Evolutionary conservation across 2,797 vertebrate genomes (phyloP).

Genomic region (Coregonus sp.): DNA sequence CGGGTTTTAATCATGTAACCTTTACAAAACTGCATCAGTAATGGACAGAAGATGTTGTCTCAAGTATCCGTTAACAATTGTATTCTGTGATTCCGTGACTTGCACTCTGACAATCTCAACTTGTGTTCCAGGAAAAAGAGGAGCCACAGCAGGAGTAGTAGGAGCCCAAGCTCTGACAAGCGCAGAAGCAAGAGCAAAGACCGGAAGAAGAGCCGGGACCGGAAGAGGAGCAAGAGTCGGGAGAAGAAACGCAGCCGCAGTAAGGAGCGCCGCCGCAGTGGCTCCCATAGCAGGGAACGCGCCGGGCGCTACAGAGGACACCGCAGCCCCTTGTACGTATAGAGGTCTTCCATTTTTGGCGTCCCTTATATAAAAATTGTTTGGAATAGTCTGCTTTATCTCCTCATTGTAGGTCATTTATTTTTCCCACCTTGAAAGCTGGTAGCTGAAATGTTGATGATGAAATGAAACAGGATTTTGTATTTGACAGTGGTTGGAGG

Average conservation of each 20-base stretch:
- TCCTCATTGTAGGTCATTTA: background rate
- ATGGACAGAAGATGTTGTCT: background rate
- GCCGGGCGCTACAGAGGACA: constrained; percentile 84
- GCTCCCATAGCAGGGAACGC: constrained; percentile 88
- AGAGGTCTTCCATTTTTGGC: background rate
- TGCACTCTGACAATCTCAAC: background rate
- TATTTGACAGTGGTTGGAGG: too few relatives aligned
- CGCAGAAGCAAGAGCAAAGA: constrained; percentile 89
- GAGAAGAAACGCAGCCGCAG: constrained; percentile 89
- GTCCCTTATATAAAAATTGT: background rate
- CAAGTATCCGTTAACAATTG: background rate
- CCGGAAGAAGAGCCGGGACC: constrained; percentile 85
- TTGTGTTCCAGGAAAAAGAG: constrained; percentile 83
- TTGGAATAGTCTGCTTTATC: too few relatives aligned
- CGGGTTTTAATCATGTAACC: background rate
- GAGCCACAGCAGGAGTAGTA: constrained; percentile 89
- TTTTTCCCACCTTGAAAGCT: background rate
- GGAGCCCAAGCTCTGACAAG: constrained; percentile 88
- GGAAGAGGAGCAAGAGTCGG: constrained; percentile 87
- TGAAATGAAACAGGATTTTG: too few relatives aligned
- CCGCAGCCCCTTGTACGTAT: constrained; percentile 90
- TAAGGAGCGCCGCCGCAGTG: constrained; percentile 88
- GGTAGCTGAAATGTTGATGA: too few relatives aligned
- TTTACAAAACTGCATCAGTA: background rate
- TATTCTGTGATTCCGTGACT: background rate